Evolutionary conservation across 2,888 invertebrate genomes (phyloP), one percentile per base, ranked within the genome.

Genomic region (Chrysodeixis includens): DNA sequence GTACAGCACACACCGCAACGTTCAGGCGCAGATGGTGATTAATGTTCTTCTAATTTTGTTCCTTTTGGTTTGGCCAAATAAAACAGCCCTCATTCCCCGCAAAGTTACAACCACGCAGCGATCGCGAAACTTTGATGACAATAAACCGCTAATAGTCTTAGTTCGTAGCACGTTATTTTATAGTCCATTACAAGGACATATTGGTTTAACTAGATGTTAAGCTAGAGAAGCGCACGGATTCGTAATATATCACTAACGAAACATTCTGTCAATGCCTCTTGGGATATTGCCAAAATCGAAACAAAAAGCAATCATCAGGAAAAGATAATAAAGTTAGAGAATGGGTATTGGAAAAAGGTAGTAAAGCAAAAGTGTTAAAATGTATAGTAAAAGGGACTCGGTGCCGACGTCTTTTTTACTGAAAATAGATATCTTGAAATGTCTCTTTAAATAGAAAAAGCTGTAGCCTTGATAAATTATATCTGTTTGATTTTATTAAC

Each of bases 101-200:
- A 53, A 55, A 64, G 61, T 65, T 62, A 53, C 44, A 54, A 14
- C 14, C 52, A 16, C 12, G 22, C 12, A 57, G 56, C 44, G 65
- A 40, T 63, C 52, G 57, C 56, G 57, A 56, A 78, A 78, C 63
- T 75, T 76, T 63, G 54, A 62, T 62, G 59, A 56, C 66, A 71
- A 59, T 71, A 64, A 66, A 76, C 72, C 66, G 30, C 76, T 78
- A 78, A 77, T 75, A 76, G 76, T 58, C 18, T 52, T 55, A 62
- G 62, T 77, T 78, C 64, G 55, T 51, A 59, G 16, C 46, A 61
- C 56, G 64, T 68, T 71, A 68, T 71, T 78, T 71, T 69, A 79
- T 67, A 72, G 69, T 66, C 62, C 62, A 72, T 77, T 75, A 72
- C 54, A 72, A 62, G 54, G 62, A 76, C 46, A 71, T 66, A 72